phyloP scores from a whole-genome alignment of 2,888 invertebrate species.

The Hirtodrosophila alboralis region DNA sequence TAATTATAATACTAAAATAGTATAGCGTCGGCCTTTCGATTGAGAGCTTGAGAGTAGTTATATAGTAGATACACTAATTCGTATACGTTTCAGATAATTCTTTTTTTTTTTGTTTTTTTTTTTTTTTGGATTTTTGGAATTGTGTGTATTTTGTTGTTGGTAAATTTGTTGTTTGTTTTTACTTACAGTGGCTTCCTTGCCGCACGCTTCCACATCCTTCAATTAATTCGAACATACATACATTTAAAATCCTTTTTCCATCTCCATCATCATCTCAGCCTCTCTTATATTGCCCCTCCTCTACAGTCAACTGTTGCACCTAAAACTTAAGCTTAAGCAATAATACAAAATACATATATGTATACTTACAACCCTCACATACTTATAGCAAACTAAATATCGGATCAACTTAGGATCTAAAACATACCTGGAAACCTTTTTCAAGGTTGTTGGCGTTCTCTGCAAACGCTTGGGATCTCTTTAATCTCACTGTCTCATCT shows the following conservation, averaged over 20 bases:
- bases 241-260: slow-evolving; percentile 28
- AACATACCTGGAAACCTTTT: slow-evolving; percentile 60
- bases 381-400: slow-evolving; percentile 62
- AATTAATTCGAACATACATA: slow-evolving; percentile 25
- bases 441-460: slow-evolving; percentile 47
- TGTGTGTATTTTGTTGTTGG: slow-evolving; percentile 32
- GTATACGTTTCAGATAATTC: slow-evolving; percentile 38
- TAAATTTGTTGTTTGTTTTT: slow-evolving; percentile 52
- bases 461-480: slow-evolving; percentile 48
- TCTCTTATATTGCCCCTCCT: slow-evolving; percentile 35
- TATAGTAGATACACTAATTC: slow-evolving; percentile 45
- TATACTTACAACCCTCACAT: slow-evolving; percentile 56
- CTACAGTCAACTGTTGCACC: slow-evolving; percentile 65
- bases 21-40: slow-evolving; percentile 33
- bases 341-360: slow-evolving; percentile 18
- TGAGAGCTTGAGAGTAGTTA: slow-evolving; percentile 53
- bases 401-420: slow-evolving; percentile 66
- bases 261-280: slow-evolving; percentile 28
- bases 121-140: slow-evolving; percentile 32
- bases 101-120: no score
- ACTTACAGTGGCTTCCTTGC: slow-evolving; percentile 83
- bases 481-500: slow-evolving; percentile 4
- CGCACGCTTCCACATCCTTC: slow-evolving; percentile 61
- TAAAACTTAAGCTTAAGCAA: slow-evolving; percentile 60
- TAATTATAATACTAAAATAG: no score